Percentiles rank a stretch among this genome's conserved stretches.
These are phyloP conservation scores for Brachypalpus laphriformis DNA, from an alignment of 2,888 invertebrate species.

Conservation along the genomic window DNA sequence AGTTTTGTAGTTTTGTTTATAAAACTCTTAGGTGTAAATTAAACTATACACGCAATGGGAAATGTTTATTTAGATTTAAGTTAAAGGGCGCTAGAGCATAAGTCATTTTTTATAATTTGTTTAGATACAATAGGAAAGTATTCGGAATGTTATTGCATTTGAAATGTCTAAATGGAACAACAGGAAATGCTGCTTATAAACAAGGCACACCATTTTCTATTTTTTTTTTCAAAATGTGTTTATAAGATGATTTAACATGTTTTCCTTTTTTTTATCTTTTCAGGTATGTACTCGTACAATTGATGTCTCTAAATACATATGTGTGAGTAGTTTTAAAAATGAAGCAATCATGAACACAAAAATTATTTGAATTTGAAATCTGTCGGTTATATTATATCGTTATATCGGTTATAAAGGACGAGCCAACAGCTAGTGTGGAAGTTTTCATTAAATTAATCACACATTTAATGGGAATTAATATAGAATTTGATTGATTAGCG, in stretches of 20 bases:
- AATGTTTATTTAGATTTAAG: conserved; percentile 23
- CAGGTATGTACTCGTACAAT: conserved; percentile 59
- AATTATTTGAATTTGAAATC: no score
- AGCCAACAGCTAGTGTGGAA: no score
- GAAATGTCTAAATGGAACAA: background rate
- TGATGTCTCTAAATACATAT: background rate
- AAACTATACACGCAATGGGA: no score
- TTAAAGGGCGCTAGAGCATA: conserved; percentile 25
- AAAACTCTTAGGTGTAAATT: conserved; percentile 17
- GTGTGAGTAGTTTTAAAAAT: conserved; percentile 3
- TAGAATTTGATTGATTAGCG: no score
- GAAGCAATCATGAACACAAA: background rate
- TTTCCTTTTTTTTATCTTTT: conserved; percentile 31
- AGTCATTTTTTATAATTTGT: conserved; percentile 31
- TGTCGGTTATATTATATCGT: no score
- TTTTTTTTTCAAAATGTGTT: conserved; percentile 2
- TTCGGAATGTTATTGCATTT: conserved; percentile 9
- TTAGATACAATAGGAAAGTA: conserved; percentile 7
- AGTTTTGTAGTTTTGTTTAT: conserved; percentile 14
- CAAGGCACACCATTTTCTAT: background rate
- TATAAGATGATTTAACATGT: conserved; percentile 12
- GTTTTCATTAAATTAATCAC: no score
- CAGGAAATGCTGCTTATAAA: conserved; percentile 50
- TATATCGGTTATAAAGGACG: no score
- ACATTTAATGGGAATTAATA: no score